Base-by-base conservation (phyloP, 2,797 vertebrate genomes). In the Epinephelus awoara region DNA sequence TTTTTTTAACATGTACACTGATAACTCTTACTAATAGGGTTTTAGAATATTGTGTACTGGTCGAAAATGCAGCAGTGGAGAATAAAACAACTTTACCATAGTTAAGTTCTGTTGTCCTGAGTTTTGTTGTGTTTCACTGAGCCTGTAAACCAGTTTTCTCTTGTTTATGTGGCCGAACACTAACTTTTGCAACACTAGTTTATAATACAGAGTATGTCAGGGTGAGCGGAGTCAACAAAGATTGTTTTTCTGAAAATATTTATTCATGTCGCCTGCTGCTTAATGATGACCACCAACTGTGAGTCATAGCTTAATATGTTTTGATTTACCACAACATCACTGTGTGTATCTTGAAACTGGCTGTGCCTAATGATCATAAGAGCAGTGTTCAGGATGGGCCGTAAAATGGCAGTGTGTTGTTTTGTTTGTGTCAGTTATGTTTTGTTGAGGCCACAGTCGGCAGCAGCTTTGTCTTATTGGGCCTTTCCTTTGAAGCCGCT, bases 401-500 rank as follows among this genome's bases (percentile, higher is more conserved):
- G 15, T 56, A 25, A 47, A 52, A 50, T 10, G 13, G 38, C n/a
- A 51, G 13, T 66, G 29, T 58, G 25, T 52, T 61, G n/a, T 40
- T 72, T 47, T 70, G 57, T 83, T 71, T 65, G 47, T 56, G 23
- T 67, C 66, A 6, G 6, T 47, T 47, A 27, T 38, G 46, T 2
- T 46, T 67, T 57, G 34, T 50, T 21, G 13, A 50, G 38, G 25
- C 18, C 19, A 14, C 29, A 66, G 27, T 51, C 52, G 2, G 23
- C 29, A 56, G 42, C 44, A 57, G n/a, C 42, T 67, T 75, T 57
- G n/a, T 72, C 34, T 72, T 44, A 57, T 69, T 67, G 62, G 38
- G 3, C 54, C 10, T 55, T 67, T 77, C 59, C 40, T 83, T 82
- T 78, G 81, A 77, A 83, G 69, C 57, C 6, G 46, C 46, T 13